A percentile compares a stretch with the other conserved stretches of the same genome.
Evolutionary conservation across 2,888 invertebrate species (phyloP).

Genomic region (Heliconius sara): DNA sequence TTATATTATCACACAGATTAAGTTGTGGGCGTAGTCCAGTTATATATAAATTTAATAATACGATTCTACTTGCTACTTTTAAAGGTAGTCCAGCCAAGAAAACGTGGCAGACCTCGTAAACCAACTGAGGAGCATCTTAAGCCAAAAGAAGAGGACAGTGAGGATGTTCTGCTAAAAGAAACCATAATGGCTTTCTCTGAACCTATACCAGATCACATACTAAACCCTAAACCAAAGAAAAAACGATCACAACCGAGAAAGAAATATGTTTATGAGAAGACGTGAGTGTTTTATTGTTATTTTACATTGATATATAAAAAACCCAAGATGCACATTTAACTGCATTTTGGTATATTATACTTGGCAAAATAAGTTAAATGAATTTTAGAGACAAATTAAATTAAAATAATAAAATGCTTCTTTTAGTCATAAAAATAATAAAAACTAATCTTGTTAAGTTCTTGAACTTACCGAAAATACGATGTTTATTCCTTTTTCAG

Average conservation of each 20-base stretch:
- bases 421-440: too few species aligned
- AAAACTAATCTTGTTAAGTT: too few species aligned
- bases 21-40: too few species aligned
- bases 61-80: too few species aligned
- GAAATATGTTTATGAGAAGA: slow-evolving; percentile 76
- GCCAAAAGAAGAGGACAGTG: slow-evolving; percentile 59
- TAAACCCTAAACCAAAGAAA: slow-evolving; percentile 76
- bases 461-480: too few species aligned
- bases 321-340: too few species aligned
- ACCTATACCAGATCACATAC: slow-evolving; percentile 76
- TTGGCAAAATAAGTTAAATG: too few species aligned
- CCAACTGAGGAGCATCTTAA: slow-evolving; percentile 45
- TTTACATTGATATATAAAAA: not conserved
- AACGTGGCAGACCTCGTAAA: slow-evolving; percentile 76
- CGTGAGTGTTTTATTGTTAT: slow-evolving; percentile 60
- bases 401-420: too few species aligned
- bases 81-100: slow-evolving; percentile 51
- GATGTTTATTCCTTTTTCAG: too few species aligned
- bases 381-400: too few species aligned
- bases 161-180: slow-evolving; percentile 77
- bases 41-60: not conserved
- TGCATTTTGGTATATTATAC: too few species aligned
- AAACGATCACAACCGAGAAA: slow-evolving; percentile 58
- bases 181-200: slow-evolving; percentile 79
- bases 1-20: too few species aligned